Base-by-base conservation (phyloP, 2,113 vertebrate species). In the Amphilophus citrinellus region DNA sequence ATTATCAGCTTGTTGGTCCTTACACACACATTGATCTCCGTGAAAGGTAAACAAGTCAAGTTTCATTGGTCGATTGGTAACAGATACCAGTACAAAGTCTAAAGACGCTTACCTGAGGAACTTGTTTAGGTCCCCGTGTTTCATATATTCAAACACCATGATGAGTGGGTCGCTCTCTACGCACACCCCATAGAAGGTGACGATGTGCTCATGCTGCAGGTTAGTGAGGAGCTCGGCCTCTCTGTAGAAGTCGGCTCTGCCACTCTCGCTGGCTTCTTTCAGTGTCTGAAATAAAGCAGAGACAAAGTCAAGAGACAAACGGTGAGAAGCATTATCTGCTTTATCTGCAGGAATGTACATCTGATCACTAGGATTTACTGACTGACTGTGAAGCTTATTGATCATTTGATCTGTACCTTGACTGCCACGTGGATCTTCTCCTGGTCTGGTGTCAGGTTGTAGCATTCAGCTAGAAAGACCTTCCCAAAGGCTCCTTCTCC, bases 91-190 rank as follows among this genome's bases (percentile, higher is more conserved):
- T 35, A 73, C 10, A 32, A 3, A 24, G 7, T 53, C 10, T 53
- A 18, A 61, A 37, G 59, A 30, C 65, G 76, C 81, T 3, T 94
- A 98, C 98, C 98, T 99, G 92, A 99, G 98, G 89, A 99, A 99
- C 95, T 99, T 99, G 95, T 99, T 99, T 73, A 99, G 98, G 94
- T 99, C 98, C 35, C 98, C 98, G 0, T 99, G 97, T 89, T 98
- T 99, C 98, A 99, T 99, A 83, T 99, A 99, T 88, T 99, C 98
- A 63, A 99, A 99, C 88, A 99, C 98, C 98, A 99, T 99, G 93
- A 99, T 99, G 92, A 99, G 97, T 0, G 98, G 98, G 94, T 99
- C 98, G 0, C 98, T 98, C 85, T 99, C 98, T 2, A 99, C 97
- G 9, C 98, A 99, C 82, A 99, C 98, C 0, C 98, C 98, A 0